Evolutionary conservation across 2,113 vertebrate species (phyloP).

Genomic region (Toxotes jaculatrix): DNA sequence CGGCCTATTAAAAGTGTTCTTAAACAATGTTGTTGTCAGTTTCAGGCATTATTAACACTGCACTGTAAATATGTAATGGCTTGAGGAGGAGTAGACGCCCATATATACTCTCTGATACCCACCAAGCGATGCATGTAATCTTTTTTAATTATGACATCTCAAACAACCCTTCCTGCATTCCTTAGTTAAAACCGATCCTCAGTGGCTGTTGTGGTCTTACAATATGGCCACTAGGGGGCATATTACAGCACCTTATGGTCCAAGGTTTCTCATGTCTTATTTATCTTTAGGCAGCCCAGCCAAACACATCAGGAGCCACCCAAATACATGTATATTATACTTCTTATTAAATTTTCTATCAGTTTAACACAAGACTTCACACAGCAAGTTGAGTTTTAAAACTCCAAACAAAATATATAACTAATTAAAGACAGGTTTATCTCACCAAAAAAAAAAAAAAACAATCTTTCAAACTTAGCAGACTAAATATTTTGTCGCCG

Average conservation of each 20-base stretch:
- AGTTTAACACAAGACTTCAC: too few species aligned
- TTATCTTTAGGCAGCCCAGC: background rate
- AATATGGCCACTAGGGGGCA: constrained; percentile 36
- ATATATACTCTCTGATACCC: too few species aligned
- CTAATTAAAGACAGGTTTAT: too few species aligned
- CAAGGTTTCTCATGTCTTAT: background rate
- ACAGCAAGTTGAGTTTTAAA: background rate
- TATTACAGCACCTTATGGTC: background rate
- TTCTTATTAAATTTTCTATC: too few species aligned
- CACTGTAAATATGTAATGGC: too few species aligned
- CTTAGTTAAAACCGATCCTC: background rate
- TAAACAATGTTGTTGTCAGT: background rate
- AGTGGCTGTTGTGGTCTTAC: background rate
- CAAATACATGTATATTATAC: background rate
- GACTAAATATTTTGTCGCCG: background rate
- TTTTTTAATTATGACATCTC: background rate
- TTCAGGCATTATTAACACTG: too few species aligned
- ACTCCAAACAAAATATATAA: too few species aligned
- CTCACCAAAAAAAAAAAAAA: background rate
- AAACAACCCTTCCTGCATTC: background rate
- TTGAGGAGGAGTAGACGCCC: too few species aligned
- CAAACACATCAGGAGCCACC: background rate
- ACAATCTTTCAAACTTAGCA: too few species aligned
- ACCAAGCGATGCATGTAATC: background rate
- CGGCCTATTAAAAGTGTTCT: background rate